Percentiles rank a stretch among this genome's conserved stretches.
Evolutionary conservation across 1,140 invertebrate species (phyloP).

Genomic region (Aleiodes sp.): DNA sequence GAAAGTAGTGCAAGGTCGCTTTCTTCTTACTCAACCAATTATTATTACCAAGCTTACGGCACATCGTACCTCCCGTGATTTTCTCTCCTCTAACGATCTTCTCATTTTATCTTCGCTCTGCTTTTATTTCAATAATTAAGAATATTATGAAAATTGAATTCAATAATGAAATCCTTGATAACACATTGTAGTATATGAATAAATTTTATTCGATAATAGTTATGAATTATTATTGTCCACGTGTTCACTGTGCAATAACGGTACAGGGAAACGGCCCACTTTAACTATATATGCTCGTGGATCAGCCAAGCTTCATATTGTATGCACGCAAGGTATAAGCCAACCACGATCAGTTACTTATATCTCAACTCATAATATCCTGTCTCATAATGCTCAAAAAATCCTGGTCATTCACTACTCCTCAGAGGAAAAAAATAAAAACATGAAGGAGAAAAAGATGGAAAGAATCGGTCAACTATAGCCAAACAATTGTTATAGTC

Average conservation of each 20-base stretch:
- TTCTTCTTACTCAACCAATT: constrained; percentile 58
- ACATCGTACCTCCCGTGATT: neutral
- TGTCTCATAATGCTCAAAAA: neutral
- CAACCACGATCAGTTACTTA: neutral
- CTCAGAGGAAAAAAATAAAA: too few relatives aligned
- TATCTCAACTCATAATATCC: neutral
- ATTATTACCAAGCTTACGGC: constrained; percentile 40
- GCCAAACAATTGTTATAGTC: constrained; percentile 7
- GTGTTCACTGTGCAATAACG: constrained; percentile 51
- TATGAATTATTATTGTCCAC: constrained; percentile 36
- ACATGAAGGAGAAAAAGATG: neutral
- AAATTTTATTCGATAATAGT: constrained; percentile 19
- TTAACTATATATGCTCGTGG: constrained; percentile 31
- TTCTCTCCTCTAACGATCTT: neutral
- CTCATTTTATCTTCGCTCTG: neutral
- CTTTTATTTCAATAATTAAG: neutral
- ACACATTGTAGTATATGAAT: constrained; percentile 8
- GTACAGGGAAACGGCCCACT: constrained; percentile 53
- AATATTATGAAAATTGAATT: neutral
- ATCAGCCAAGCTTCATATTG: constrained; percentile 35
- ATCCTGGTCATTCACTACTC: too few relatives aligned
- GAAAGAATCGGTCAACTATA: too few relatives aligned
- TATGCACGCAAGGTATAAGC: constrained; percentile 17
- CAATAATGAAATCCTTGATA: neutral
- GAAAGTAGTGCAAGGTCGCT: constrained; percentile 58